Base-by-base conservation (phyloP, 2,888 invertebrate species). In the Notodonta dromedarius region DNA sequence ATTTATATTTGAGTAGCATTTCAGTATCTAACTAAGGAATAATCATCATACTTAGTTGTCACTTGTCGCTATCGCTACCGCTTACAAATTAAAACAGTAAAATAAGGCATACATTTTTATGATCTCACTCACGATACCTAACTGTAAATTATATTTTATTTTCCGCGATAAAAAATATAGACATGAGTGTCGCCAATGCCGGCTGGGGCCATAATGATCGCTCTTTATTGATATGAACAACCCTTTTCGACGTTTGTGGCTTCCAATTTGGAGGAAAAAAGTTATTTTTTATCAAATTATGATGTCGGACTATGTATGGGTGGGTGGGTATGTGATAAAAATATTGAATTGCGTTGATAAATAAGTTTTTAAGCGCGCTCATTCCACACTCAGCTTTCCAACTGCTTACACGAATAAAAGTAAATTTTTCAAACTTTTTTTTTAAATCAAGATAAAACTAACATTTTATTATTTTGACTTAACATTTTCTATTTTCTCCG, bases 91-190 rank as follows among this genome's bases (percentile, higher is more conserved):
- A 65, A 32, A 62, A 57, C 61, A 35, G 48, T 44, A 62, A 71
- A 66, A 59, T 61, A 67, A 72, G 73, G 74, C 66, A 73, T 73
- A 78, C 74, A 70, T 78, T 82, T 86, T 82, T 81, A 86, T 79
- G 78, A 81, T 78, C 76, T 74, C 67, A 73, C 72, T 71, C 74
- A 73, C 76, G 78, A 79, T 79, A 71, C 69, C 65, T 77, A 79
- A 74, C 76, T 76, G 78, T 74, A 75, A 68, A 58, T 73, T 73
- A 52, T 77, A 58, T 75, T 81, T 81, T 80, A 76, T 75, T 75
- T 77, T 71, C 65, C 57, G 76, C 67, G 70, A 75, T 74, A 79
- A 85, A 78, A 85, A 81, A 86, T 84, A 84, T 82, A 85, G 85
- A 82, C 82, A 80, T 84, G 78, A 76, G 63, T 77, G 81, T 82